Base-by-base conservation (phyloP, 2,113 vertebrate genomes). In the Dromiciops gliroides region DNA sequence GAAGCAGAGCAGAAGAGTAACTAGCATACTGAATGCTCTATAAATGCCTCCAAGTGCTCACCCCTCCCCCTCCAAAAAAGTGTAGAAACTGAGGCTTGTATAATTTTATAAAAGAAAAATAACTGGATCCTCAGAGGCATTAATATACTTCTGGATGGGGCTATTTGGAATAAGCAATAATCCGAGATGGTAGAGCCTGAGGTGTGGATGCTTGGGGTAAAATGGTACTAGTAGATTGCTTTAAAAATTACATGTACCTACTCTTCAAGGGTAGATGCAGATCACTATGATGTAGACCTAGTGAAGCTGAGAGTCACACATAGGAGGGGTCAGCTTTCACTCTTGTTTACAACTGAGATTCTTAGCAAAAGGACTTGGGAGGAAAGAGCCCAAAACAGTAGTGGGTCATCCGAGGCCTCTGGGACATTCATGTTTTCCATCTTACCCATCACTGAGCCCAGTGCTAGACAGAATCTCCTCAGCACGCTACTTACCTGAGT, bases 401-500 rank as follows among this genome's bases (percentile, higher is more conserved):
- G 3, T 3, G 10, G 6, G 51, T 60, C 49, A 28, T 1, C 2
- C 8, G 2, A 37, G 26, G 48, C 50, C 48, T 75, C 67, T 25
- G 31, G 0, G 51, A 90, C 2, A 9, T 19, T 53, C n/a, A 31
- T 14, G 83, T 37, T 23, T 0, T 3, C 11, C 53, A n/a, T 0
- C 51, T 47, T 44, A 19, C 19, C 52, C 11, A 44, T 60, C 89
- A 3, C 0, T 60, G 50, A 89, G 89, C 7, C 8, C 16, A 44
- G 7, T 8, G n/a, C 67, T 23, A 83, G n/a, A 49, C 8, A 48
- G 5, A 50, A 92, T 44, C 90, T 96, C 60, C 89, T 90, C 89
- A 67, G 9, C 51, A n/a, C 2, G 93, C 37, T 44, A 97, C 98
- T 98, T 95, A 99, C 99, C 99, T 99, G 99, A 4, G 99, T 99